phyloP scores from a whole-genome alignment of 2,888 invertebrate genomes.

The Scelioninae gen. 2 region DNA sequence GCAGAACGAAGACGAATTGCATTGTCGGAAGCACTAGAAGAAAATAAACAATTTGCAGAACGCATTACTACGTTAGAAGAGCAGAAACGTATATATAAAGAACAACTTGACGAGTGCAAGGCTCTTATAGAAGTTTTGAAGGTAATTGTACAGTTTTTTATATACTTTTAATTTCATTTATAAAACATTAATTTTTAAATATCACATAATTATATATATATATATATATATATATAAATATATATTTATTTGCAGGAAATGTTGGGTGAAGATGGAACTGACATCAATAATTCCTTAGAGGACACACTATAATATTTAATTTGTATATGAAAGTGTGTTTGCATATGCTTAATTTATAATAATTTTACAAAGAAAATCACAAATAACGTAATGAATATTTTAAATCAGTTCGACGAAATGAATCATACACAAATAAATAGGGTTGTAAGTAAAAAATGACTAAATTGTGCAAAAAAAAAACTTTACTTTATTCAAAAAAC shows the following conservation, averaged over 20 bases:
- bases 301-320: conserved; percentile 64
- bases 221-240: not conserved
- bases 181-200: too few species aligned
- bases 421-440: conserved; percentile 7
- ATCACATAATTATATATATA: too few species aligned
- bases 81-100: conserved; percentile 81
- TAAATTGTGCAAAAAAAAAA: conserved; percentile 40
- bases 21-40: conserved; percentile 83
- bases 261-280: conserved; percentile 77
- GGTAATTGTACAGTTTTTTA: conserved; percentile 73
- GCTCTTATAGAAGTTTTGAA: conserved; percentile 85
- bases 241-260: conserved; percentile 77
- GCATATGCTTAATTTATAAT: conserved; percentile 23
- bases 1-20: conserved; percentile 85
- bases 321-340: conserved; percentile 24
- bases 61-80: conserved; percentile 78
- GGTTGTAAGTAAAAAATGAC: conserved; percentile 17
- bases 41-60: conserved; percentile 81
- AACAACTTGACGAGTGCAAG: conserved; percentile 86
- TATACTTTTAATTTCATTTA: not conserved
- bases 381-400: conserved; percentile 7
- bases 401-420: conserved; percentile 55
- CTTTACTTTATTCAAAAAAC: conserved; percentile 55
- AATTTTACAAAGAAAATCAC: not conserved
- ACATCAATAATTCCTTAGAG: conserved; percentile 73